Base-by-base conservation (phyloP, 2,113 vertebrate species). In the Myrmecobius fasciatus region DNA sequence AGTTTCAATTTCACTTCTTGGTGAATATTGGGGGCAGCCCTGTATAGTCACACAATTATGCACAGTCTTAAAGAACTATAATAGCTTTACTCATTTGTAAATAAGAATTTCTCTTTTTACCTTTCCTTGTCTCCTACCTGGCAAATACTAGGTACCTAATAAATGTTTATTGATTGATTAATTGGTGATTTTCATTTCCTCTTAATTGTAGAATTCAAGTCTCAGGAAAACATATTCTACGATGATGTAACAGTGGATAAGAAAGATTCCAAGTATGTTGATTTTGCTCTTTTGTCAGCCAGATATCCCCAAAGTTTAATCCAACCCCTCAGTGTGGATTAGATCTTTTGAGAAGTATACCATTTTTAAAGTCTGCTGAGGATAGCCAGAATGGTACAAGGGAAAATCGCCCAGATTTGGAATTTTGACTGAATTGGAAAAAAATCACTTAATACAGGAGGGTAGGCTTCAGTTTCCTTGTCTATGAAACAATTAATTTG, bases 211-310 rank as follows among this genome's bases (percentile, higher is more conserved):
- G 98, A 89, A 7, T 5, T 96, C 95, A 93, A 75, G 92, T 96
- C 97, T 94, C 98, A 97, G 88, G 98, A 98, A 52, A 93, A 95
- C 53, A 75, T 1, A 0, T 91, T 98, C 54, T 98, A 98, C 0
- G 97, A 98, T 0, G 96, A 99, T 0, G 89, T 97, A 0, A 92
- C 95, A 11, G n/a, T 48, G 67, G 95, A 25, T 91, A 94, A 10
- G 92, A 97, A 52, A 92, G 96, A 97, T 24, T 26, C 25, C 12
- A 98, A 98, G 98, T 99, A 97, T 98, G 98, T 97, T 92, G 91
- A 25, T 91, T 91, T 43, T 91, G 8, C 1, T 83, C 36, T 43
- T 83, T 83, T 22, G 20, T 83, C n/a, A 43, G 67, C 17, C 67
- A 43, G 67, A 83, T 83, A 7, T 83, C 36, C 20, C n/a, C 7